Percentiles rank a stretch among this genome's conserved stretches.
These are phyloP conservation scores for Geopemphigus sp. DNA, from an alignment of 1,140 invertebrate genomes.

Conservation along the genomic window DNA sequence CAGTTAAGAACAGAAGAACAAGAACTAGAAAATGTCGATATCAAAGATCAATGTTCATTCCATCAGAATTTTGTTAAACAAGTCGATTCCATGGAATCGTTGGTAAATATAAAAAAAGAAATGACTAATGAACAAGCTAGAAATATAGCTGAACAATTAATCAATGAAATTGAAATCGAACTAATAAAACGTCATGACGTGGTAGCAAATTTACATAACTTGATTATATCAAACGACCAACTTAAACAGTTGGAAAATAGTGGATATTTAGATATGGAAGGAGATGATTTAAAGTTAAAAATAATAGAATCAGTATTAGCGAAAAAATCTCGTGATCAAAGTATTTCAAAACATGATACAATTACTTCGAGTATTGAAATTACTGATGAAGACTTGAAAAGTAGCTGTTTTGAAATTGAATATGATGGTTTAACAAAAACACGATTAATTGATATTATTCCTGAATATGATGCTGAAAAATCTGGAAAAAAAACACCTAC, in stretches of 20 bases:
- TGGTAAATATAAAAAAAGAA: constrained; percentile 21
- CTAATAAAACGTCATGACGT: constrained; percentile 48
- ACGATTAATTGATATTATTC: constrained; percentile 55
- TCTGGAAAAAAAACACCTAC: not conserved
- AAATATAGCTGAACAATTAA: constrained; percentile 48
- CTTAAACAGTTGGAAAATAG: constrained; percentile 57
- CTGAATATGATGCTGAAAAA: constrained; percentile 55
- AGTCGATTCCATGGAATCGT: constrained; percentile 53
- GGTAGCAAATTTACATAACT: constrained; percentile 40
- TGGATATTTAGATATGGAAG: constrained; percentile 43
- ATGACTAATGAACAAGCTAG: constrained; percentile 56
- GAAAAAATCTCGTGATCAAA: constrained; percentile 57
- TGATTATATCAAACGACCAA: constrained; percentile 51
- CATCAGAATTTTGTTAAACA: constrained; percentile 53
- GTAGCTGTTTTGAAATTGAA: constrained; percentile 60
- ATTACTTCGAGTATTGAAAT: constrained; percentile 66
- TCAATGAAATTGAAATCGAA: constrained; percentile 50
- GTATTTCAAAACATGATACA: constrained; percentile 59
- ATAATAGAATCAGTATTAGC: constrained; percentile 59
- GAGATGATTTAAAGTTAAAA: constrained; percentile 22
- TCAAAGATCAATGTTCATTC: constrained; percentile 53
- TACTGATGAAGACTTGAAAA: constrained; percentile 66
- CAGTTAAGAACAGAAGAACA: constrained; percentile 58
- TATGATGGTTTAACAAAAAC: constrained; percentile 51
- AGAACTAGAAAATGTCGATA: constrained; percentile 54